Evolutionary conservation across 1,140 invertebrate species (phyloP).

Genomic region (Drosophila saltans): DNA sequence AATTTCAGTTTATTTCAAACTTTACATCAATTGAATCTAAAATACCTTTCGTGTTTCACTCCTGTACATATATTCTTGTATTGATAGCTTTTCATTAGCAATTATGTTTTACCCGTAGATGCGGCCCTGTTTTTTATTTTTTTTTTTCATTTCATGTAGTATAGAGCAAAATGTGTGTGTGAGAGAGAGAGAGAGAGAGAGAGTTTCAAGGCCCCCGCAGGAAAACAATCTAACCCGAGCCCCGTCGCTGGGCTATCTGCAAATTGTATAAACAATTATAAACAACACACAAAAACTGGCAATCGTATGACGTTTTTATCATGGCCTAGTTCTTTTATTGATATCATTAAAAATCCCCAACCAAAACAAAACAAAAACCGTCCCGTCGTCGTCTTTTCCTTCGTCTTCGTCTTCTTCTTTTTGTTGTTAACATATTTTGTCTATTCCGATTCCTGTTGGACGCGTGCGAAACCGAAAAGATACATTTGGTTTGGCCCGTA

Average conservation of each 20-base stretch:
- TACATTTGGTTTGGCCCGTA: slow-evolving; percentile 54
- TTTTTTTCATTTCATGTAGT: no score
- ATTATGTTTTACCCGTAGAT: no score
- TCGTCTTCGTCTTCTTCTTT: not conserved
- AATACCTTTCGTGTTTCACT: no score
- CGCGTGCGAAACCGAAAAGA: slow-evolving; percentile 57
- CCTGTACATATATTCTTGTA: no score
- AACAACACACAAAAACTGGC: slow-evolving; percentile 59
- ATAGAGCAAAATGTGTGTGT: not conserved
- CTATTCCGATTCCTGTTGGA: slow-evolving; percentile 22
- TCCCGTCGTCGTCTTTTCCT: not conserved
- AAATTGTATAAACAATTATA: slow-evolving; percentile 80
- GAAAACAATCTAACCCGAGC: slow-evolving; percentile 4
- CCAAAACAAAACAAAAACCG: slow-evolving; percentile 13
- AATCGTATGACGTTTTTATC: slow-evolving; percentile 63
- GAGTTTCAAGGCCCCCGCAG: slow-evolving; percentile 37
- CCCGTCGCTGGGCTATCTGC: slow-evolving; percentile 42
- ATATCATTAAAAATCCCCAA: slow-evolving; percentile 64
- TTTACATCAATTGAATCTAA: no score
- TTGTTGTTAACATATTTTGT: not conserved
- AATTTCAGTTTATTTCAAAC: no score
- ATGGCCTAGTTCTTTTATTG: slow-evolving; percentile 73
- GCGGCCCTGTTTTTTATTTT: no score
- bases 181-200: not conserved
- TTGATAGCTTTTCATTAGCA: no score